Conservation (phyloP, 1,140 invertebrate genomes). For the Helicoverpa zea region DNA sequence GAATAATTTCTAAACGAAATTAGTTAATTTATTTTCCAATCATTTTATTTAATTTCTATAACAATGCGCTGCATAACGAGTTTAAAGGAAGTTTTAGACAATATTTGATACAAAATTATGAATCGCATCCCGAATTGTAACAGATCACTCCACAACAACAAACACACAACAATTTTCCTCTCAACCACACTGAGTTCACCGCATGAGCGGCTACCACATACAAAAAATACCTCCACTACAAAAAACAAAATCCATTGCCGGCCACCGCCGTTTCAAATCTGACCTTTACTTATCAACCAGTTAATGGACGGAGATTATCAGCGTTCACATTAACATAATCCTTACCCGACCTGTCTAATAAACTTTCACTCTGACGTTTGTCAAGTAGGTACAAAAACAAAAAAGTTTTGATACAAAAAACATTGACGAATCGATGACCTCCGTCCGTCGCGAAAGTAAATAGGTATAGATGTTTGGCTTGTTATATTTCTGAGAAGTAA, state of each 20-base stretch:
- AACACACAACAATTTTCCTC: no score
- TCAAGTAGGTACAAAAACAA: conserved; percentile 22
- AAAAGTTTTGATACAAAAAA: conserved; percentile 13
- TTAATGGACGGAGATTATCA: conserved; percentile 60
- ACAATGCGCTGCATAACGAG: no score
- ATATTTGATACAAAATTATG: no score
- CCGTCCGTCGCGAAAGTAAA: conserved; percentile 39
- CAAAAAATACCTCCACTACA: not conserved
- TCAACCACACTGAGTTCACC: no score
- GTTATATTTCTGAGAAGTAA: not conserved
- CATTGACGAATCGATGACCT: conserved; percentile 35
- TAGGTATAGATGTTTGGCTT: not conserved
- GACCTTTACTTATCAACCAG: conserved; percentile 71
- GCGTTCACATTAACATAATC: conserved; percentile 61
- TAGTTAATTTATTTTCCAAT: no score
- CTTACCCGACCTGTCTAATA: conserved; percentile 44
- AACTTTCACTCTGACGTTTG: conserved; percentile 44
- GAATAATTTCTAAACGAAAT: no score
- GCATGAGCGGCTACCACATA: no score
- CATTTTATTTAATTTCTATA: no score
- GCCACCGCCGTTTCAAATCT: conserved; percentile 54
- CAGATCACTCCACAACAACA: no score
- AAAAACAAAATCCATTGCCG: conserved; percentile 22
- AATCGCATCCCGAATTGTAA: no score
- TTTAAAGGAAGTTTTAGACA: no score